Evolutionary conservation across 2,888 invertebrate species (phyloP), one percentile per base, ranked within the genome.

Genomic region (Anthophora plumipes): DNA sequence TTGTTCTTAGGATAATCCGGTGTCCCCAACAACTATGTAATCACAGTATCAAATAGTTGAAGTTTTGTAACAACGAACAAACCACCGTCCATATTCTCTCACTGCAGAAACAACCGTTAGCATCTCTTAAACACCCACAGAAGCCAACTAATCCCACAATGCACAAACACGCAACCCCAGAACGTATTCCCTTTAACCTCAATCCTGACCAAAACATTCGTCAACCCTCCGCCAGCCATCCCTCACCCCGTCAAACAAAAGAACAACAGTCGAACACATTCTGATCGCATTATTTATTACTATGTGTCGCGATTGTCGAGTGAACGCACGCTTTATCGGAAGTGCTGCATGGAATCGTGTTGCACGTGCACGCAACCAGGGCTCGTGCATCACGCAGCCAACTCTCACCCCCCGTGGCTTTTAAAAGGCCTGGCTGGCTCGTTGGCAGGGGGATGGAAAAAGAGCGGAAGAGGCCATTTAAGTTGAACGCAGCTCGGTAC

Each of bases 391-490:
- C 82, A 72, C 78, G 84, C 78, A 75, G 71, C 67, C 66, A n/a
- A 39, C 71, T 82, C 79, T 70, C 80, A 64, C 71, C 78, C 82
- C n/a, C 52, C 67, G 71, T 59, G 72, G 78, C 85, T 77, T 88
- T 88, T 86, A 82, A 84, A 88, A 80, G 80, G 77, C 70, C 72
- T 66, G 39, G n/a, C n/a, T n/a, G n/a, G 54, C 50, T 20, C 1
- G 52, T 48, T 31, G 20, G n/a, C 7, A 41, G 77, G 77, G 77
- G 79, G 63, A 77, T 61, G 73, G 66, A 78, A 79, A 84, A 82
- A 75, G 84, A 71, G 71, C 84, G 82, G 86, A 88, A 86, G 84
- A 82, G 83, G 82, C 78, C 88, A 85, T 88, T 88, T 88, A 86
- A 87, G 78, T 77, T 81, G 87, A 82, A 82, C 81, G 81, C 64